These are phyloP conservation scores for Tapirus terrestris DNA, from an alignment of 2,113 vertebrate genomes.

Conservation along the genomic window DNA sequence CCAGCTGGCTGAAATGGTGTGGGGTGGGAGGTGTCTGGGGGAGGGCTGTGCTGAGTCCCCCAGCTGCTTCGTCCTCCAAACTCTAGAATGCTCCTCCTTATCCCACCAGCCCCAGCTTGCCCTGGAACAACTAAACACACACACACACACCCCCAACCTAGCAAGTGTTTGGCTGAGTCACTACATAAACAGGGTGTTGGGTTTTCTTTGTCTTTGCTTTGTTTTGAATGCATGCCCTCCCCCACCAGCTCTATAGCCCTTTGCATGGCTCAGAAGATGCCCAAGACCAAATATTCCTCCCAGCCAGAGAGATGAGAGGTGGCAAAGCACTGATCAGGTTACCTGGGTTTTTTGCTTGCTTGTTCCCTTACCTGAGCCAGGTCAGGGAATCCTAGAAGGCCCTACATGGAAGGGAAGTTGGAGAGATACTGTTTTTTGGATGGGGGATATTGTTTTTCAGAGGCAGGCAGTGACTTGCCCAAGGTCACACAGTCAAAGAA, in stretches of 20 bases:
- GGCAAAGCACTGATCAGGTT: not conserved
- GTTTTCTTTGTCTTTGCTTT: conserved; percentile 82
- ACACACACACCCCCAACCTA: conserved; percentile 41
- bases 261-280: conserved; percentile 8
- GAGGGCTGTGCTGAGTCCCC: conserved; percentile 18
- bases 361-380: not conserved
- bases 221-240: conserved; percentile 67
- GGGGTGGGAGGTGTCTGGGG: conserved; percentile 8
- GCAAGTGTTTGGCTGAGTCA: conserved; percentile 81
- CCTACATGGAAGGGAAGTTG: not conserved
- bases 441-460: not conserved
- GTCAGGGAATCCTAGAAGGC: not conserved
- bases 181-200: conserved; percentile 77
- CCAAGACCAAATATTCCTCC: not conserved
- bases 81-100: not conserved
- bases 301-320: not conserved
- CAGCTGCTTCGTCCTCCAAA: conserved; percentile 29
- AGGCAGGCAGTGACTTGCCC: not conserved
- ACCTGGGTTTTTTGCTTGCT: not conserved
- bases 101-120: conserved; percentile 67
- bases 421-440: not conserved
- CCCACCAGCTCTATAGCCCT: not conserved
- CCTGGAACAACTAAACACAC: conserved; percentile 52
- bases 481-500: conserved; percentile 33
- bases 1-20: conserved; percentile 69